Evolutionary conservation across 2,797 vertebrate species (phyloP).

Genomic region (Florisuga fusca): DNA sequence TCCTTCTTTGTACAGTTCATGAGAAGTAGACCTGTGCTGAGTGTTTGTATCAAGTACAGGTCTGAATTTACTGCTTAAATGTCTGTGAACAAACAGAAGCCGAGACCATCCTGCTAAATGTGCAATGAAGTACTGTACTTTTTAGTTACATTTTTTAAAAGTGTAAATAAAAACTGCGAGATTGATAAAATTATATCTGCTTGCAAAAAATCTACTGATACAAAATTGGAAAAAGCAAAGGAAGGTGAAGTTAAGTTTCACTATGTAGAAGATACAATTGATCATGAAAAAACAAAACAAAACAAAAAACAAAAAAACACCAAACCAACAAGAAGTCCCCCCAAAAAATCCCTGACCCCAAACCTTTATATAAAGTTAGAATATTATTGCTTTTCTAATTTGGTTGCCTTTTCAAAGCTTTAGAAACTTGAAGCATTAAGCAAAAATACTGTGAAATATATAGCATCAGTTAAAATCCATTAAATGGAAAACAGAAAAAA

Average conservation of each 20-base stretch:
- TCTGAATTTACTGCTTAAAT: not conserved
- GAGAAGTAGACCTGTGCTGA: not conserved
- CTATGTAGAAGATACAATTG: not conserved
- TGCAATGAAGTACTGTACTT: not conserved
- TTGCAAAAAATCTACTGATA: not conserved
- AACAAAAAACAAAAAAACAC: not conserved
- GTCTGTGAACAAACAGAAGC: not conserved
- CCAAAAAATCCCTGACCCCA: fast-evolving
- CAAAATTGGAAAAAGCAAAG: not conserved
- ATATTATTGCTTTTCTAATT: not conserved
- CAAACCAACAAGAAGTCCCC: too few species aligned
- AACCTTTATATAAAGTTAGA: not conserved
- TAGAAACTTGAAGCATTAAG: not conserved
- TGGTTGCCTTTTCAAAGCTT: not conserved
- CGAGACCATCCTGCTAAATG: not conserved
- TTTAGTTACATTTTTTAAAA: not conserved
- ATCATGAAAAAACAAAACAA: not conserved
- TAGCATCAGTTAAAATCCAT: not conserved
- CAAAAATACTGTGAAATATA: not conserved
- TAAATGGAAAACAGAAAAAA: not conserved
- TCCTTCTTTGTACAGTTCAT: not conserved
- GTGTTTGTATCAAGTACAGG: not conserved
- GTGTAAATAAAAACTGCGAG: not conserved
- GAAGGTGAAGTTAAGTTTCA: not conserved
- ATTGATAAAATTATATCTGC: not conserved